Evolutionary conservation across 2,113 vertebrate species (phyloP).

Genomic region (Parus major): DNA sequence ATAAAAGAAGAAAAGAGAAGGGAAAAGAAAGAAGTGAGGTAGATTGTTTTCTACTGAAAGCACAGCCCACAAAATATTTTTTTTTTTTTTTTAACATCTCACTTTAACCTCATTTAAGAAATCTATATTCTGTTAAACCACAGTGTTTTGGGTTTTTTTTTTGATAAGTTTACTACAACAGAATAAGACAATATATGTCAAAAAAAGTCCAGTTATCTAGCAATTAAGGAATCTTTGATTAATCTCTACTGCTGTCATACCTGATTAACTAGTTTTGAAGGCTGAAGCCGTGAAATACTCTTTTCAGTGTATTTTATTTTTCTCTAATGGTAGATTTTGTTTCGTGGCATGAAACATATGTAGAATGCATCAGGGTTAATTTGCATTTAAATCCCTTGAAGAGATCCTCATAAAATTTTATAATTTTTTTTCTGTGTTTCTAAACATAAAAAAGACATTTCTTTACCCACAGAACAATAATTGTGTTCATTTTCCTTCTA

Average conservation of each 20-base stretch:
- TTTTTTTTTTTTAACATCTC: background rate
- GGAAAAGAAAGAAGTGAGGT: background rate
- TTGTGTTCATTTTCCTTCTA: slow-evolving; percentile 11
- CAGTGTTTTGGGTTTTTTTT: background rate
- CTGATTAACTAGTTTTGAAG: background rate
- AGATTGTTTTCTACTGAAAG: background rate
- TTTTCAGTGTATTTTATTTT: slow-evolving; percentile 21
- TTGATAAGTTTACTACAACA: background rate
- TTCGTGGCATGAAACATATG: background rate
- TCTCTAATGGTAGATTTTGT: background rate
- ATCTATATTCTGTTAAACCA: background rate
- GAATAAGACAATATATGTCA: background rate
- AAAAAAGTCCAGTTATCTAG: slow-evolving; percentile 10
- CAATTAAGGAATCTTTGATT: slow-evolving; percentile 32
- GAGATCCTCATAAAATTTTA: background rate
- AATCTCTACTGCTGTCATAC: background rate
- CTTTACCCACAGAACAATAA: slow-evolving; percentile 1
- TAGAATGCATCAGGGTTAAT: slow-evolving; percentile 17
- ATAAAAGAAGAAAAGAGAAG: background rate
- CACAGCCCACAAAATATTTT: background rate
- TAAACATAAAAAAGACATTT: slow-evolving; percentile 16
- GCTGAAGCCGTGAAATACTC: background rate
- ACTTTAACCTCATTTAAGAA: background rate
- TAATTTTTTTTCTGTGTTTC: background rate
- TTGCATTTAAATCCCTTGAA: slow-evolving; percentile 47